Base-by-base conservation (phyloP, 2,113 vertebrate species). In the Riparia riparia region DNA sequence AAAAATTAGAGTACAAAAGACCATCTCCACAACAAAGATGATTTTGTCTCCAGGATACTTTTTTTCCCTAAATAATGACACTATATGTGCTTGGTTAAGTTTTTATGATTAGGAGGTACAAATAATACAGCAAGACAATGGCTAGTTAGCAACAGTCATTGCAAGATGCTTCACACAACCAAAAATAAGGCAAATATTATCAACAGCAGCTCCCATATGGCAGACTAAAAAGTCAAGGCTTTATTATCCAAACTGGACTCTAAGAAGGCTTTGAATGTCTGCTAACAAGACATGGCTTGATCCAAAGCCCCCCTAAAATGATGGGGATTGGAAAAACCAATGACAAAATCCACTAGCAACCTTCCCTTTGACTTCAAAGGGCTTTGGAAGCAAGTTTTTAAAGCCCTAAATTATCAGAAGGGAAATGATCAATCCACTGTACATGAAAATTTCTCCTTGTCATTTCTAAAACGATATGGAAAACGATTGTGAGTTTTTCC, bases 221-320 rank as follows among this genome's bases (percentile, higher is more conserved):
- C 93, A 93, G 90, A 71, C 92, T 95, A 82, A 86, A 94, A 81
- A 95, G 63, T 94, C 95, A 97, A 97, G 91, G 92, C 92, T 96
- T 94, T 87, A 13, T 93, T 91, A 95, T 70, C 81, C 96, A 94
- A 95, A 95, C 50, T 87, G 86, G 77, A 89, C 76, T 73, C 72
- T 87, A 84, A 91, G 85, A 93, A 97, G 82, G 88, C 82, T 97
- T 96, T 82, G 86, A 73, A 86, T 60, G 34, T 85, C 64, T 69
- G 39, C 70, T 93, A 68, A 86, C 57, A 91, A 84, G 45, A 87
- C 32, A 86, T 32, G 1, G 31, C 69, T 95, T 74, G 65, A 79
- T 90, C 64, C 72, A 89, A 93, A 95, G 56, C 68, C 82, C 85
- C 77, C 45, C 50, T 73, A 56, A 90, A 81, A 51, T 8, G n/a